Evolutionary conservation across 2,888 invertebrate species (phyloP).

Genomic region (Stomorhina lunata): DNA sequence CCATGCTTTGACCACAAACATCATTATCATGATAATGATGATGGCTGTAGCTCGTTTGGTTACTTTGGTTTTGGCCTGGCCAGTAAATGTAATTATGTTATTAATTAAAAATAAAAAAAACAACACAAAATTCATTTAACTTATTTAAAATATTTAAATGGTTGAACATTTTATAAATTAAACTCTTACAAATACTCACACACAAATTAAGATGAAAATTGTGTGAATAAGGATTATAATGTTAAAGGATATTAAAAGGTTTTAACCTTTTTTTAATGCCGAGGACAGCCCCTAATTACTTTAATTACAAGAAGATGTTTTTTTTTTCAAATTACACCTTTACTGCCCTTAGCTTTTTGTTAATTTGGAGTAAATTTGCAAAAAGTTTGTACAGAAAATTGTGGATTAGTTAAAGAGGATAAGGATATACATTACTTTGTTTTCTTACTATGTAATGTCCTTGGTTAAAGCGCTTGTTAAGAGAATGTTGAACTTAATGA

Average conservation of each 20-base stretch:
- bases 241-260: background rate
- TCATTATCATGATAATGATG: conserved; percentile 6
- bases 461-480: no score
- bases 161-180: conserved; percentile 17
- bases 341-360: background rate
- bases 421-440: no score
- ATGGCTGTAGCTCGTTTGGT: background rate
- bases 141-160: conserved; percentile 36
- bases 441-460: no score
- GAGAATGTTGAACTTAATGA: no score
- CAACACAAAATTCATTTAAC: conserved; percentile 12
- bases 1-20: background rate
- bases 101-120: background rate
- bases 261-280: background rate
- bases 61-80: conserved; percentile 6
- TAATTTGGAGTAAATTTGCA: background rate
- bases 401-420: background rate
- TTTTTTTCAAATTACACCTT: background rate
- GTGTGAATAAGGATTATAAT: background rate
- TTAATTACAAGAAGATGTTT: conserved; percentile 12
- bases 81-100: conserved; percentile 25
- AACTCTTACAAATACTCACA: background rate
- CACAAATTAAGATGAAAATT: background rate
- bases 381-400: background rate
- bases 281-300: background rate